Percentiles rank a stretch among this genome's conserved stretches.
phyloP scores from a whole-genome alignment of 1,140 invertebrate species.

The Cydia fagiglandana region DNA sequence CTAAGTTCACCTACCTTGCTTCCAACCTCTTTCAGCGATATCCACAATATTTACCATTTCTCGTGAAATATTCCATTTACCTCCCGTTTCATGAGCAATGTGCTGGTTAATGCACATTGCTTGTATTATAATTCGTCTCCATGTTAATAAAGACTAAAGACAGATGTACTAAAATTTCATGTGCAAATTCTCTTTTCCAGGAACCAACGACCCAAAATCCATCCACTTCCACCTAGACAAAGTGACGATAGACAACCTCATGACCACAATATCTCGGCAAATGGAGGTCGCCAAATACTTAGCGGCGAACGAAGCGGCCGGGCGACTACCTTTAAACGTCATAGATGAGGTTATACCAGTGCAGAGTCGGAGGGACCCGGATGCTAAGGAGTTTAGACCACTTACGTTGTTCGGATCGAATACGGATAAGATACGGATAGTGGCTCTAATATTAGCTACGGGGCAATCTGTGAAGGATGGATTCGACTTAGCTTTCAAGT shows the following conservation, averaged over 20 bases:
- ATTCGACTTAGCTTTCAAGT: slow-evolving; percentile 85
- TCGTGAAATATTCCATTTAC: too few relatives aligned
- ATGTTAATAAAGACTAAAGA: too few relatives aligned
- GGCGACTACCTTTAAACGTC: slow-evolving; percentile 60
- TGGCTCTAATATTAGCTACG: slow-evolving; percentile 82
- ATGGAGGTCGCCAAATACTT: slow-evolving; percentile 85
- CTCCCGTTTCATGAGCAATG: too few relatives aligned
- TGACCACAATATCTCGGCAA: slow-evolving; percentile 85
- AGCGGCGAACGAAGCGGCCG: slow-evolving; percentile 80
- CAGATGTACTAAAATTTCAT: neutral
- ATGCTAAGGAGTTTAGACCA: slow-evolving; percentile 70
- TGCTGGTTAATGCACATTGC: too few relatives aligned
- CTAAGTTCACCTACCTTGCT: too few relatives aligned
- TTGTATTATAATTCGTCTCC: too few relatives aligned
- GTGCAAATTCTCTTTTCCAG: slow-evolving; percentile 50
- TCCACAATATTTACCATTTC: too few relatives aligned
- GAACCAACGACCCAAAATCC: slow-evolving; percentile 71
- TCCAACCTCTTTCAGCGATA: too few relatives aligned
- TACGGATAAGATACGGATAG: slow-evolving; percentile 83
- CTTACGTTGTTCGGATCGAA: slow-evolving; percentile 85
- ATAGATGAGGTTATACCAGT: slow-evolving; percentile 64
- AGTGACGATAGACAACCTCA: slow-evolving; percentile 83
- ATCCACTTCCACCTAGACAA: slow-evolving; percentile 84
- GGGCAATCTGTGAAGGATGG: slow-evolving; percentile 83
- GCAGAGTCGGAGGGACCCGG: slow-evolving; percentile 58